Base-by-base conservation (phyloP, 2,113 vertebrate genomes). In the Oncorhynchus gorbuscha region DNA sequence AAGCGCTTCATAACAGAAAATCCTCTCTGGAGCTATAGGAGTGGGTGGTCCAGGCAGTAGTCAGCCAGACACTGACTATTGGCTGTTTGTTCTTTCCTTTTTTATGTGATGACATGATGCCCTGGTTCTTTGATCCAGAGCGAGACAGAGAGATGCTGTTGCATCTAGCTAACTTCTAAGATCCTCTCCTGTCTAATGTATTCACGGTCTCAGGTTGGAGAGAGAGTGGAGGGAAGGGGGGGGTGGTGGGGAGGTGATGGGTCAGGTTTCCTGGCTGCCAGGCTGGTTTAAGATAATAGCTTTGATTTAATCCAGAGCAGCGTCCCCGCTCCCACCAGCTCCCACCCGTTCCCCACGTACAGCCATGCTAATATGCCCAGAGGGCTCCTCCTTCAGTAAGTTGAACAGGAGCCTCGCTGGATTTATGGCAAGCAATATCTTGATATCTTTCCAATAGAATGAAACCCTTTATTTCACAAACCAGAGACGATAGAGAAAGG, bases 261-360 rank as follows among this genome's bases (percentile, higher is more conserved):
- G 70, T 79, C 74, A 77, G 78, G 61, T 79, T 85, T 85, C 51
- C 78, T 32, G 8, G 75, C 83, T 90, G 84, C 88, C 86, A 79
- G 81, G 48, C 81, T 77, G 84, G 78, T 87, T 79, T 67, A 75
- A 66, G 77, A 81, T 86, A 89, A 86, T 86, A 85, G 77, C 79
- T 84, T 64, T 86, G 85, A 90, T 91, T 85, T 73, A 81, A 87
- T 89, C 87, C 89, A 86, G 85, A 82, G 76, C 67, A 79, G 51
- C 16, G 12, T 74, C 73, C 76, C 75, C 58, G 30, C 30, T 18
- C 78, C 83, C 78, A 55, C 51, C 51, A 3, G 14, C 51, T 55
- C 51, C 49, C 49, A 51, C 49, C 13, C 3, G 49, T 14, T 16
- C 13, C 77, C 74, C 74, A 58, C 30, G 75, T 77, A 62, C 73